Conservation (phyloP, 2,888 invertebrate species). For the Abrostola tripartita region DNA sequence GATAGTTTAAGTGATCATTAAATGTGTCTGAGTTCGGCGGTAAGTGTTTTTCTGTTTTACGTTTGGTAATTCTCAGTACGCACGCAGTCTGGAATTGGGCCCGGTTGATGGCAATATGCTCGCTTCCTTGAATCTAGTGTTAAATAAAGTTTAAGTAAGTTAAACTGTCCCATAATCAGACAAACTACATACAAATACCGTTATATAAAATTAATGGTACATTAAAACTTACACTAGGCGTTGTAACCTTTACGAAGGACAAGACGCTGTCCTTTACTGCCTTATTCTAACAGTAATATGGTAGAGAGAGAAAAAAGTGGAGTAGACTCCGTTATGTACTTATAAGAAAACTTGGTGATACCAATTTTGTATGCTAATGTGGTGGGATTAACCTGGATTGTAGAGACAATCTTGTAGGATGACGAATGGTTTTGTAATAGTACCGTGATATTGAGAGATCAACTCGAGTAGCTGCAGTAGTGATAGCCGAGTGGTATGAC, state of each 20-base stretch:
- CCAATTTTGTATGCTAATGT: slow-evolving; percentile 53
- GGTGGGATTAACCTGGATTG: slow-evolving; percentile 39
- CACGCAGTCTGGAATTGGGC: no score
- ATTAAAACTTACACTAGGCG: neutral
- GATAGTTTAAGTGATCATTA: no score
- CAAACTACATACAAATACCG: neutral
- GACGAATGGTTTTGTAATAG: neutral
- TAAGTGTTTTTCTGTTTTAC: no score
- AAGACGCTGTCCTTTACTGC: slow-evolving; percentile 33
- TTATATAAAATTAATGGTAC: no score
- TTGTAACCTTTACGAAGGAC: slow-evolving; percentile 38
- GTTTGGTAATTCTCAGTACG: no score
- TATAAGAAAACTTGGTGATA: slow-evolving; percentile 35
- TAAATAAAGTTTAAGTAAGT: no score
- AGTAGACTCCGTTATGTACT: slow-evolving; percentile 41
- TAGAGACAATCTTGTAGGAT: slow-evolving; percentile 3
- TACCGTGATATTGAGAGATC: neutral
- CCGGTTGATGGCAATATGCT: no score
- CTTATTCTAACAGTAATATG: slow-evolving; percentile 5
- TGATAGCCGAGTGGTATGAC: no score
- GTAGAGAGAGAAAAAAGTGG: slow-evolving; percentile 17
- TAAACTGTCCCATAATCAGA: neutral
- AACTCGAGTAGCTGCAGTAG: no score
- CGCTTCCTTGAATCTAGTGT: no score
- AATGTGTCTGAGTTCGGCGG: no score